These are phyloP conservation scores for Notothenia coriiceps DNA, from an alignment of 2,113 vertebrate genomes.

Conservation along the genomic window DNA sequence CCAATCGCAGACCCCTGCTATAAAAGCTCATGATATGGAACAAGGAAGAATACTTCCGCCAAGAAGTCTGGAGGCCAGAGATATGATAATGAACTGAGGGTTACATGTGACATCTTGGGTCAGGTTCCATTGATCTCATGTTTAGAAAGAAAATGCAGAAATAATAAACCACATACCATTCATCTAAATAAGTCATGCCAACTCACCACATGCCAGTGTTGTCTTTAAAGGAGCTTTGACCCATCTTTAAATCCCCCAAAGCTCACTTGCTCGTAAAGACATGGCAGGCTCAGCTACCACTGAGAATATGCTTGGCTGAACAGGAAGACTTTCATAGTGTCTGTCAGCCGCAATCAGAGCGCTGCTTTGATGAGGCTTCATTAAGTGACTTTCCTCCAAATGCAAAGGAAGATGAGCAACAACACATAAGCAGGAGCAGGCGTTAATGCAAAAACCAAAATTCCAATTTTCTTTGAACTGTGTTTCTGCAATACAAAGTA, in stretches of 20 bases:
- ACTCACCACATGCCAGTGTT: neutral
- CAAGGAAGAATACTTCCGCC: constrained; percentile 16
- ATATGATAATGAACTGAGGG: constrained; percentile 37
- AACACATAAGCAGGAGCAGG: constrained; percentile 5
- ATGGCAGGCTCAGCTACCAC: neutral
- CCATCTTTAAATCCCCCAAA: constrained; percentile 2
- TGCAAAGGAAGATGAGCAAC: neutral
- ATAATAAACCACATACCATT: constrained; percentile 24
- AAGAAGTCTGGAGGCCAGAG: constrained; percentile 41
- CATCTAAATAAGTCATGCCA: constrained; percentile 5
- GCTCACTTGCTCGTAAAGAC: constrained; percentile 29
- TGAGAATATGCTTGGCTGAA: neutral
- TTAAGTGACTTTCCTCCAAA: constrained; percentile 27
- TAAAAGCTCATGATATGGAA: constrained; percentile 29
- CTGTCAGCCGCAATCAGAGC: constrained; percentile 13
- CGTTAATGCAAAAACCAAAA: constrained; percentile 20
- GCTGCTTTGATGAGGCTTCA: constrained; percentile 32
- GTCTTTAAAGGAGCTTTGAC: constrained; percentile 2
- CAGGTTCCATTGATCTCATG: constrained; percentile 32
- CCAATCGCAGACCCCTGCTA: constrained; percentile 18
- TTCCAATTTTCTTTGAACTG: constrained; percentile 18
- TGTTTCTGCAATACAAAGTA: constrained; percentile 5
- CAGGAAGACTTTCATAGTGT: constrained; percentile 1
- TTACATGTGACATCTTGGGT: constrained; percentile 32
- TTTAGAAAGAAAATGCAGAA: constrained; percentile 29